phyloP scores from a whole-genome alignment of 2,888 invertebrate species.

The Linnaemya tessellans region DNA sequence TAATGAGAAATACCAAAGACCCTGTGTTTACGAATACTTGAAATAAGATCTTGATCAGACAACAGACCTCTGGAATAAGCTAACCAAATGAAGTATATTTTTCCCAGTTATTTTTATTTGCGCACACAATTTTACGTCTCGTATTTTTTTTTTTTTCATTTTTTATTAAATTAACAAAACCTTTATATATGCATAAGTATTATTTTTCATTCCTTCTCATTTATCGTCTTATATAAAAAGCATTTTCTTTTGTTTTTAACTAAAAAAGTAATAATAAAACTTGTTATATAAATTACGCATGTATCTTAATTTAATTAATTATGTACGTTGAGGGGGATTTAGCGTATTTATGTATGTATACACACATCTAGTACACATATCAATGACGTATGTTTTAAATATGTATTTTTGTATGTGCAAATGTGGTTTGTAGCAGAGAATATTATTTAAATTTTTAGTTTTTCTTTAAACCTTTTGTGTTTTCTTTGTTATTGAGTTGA shows the following conservation, averaged over 20 bases:
- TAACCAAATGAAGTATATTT: constrained; percentile 13
- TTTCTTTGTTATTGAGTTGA: constrained; percentile 12
- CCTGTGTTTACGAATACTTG: too few relatives aligned
- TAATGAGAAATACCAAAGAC: too few relatives aligned
- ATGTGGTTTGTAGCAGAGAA: constrained; percentile 63
- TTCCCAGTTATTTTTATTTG: constrained; percentile 66
- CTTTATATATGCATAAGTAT: constrained; percentile 47
- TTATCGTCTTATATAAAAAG: constrained; percentile 67
- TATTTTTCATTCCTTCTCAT: constrained; percentile 45
- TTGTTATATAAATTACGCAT: constrained; percentile 70
- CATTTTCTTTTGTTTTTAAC: constrained; percentile 68
- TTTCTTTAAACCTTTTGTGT: constrained; percentile 23
- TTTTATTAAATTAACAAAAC: constrained; percentile 66
- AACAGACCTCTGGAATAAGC: background rate
- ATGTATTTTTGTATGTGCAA: constrained; percentile 54
- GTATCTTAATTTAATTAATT: constrained; percentile 65
- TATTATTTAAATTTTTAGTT: constrained; percentile 43
- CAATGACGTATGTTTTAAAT: constrained; percentile 55
- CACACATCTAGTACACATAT: constrained; percentile 52
- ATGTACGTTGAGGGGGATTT: constrained; percentile 64
- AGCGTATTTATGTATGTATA: constrained; percentile 65
- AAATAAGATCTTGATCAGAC: background rate
- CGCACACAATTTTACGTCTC: constrained; percentile 66
- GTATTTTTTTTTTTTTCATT: constrained; percentile 42
- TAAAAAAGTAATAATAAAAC: constrained; percentile 67